Evolutionary conservation across 2,888 invertebrate genomes (phyloP), one percentile per base, ranked within the genome.

Genomic region (Callosobruchus maculatus): DNA sequence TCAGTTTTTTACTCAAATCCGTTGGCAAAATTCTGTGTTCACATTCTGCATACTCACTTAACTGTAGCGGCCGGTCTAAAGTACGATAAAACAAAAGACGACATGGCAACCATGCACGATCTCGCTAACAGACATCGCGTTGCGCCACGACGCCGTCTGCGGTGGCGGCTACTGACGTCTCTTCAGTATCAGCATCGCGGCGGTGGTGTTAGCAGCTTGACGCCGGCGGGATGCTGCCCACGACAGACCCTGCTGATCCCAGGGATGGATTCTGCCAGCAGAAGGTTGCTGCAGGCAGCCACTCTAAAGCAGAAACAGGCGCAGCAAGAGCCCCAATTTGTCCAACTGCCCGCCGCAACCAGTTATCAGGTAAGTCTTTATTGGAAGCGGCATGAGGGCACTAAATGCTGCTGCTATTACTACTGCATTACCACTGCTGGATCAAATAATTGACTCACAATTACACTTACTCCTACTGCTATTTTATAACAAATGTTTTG

Each of bases 341-440:
- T 86, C 49, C 81, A 85, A 72, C 81, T 87, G 77, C 86, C 87
- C 71, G 82, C 84, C 31, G 83, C 85, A 68, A 83, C 86, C 74
- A 88, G 89, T 81, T 91, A 91, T 81, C 79, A 78, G 72, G 78
- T 78, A 31, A 77, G 77, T 70, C n/a, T n/a, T n/a, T n/a, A 3
- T 49, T 18, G 13, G 13, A 49, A 21, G 22, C 20, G 69, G 68
- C 4, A 21, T 21, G 68, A 7, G 5, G 13, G 9, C 69, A 20
- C 49, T 49, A 13, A n/a, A 49, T 5, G 49, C 49, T 49, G 49
- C 4, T 49, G 30, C 30, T 30, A n/a, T n/a, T n/a, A n/a, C n/a
- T n/a, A n/a, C n/a, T n/a, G n/a, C n/a, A n/a, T n/a, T n/a, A n/a
- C n/a, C n/a, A n/a, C n/a, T n/a, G n/a, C n/a, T n/a, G n/a, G n/a